A percentile compares a stretch with the other conserved stretches of the same genome.
phyloP scores from a whole-genome alignment of 1,140 invertebrate species.

The Pectinophora gossypiella region DNA sequence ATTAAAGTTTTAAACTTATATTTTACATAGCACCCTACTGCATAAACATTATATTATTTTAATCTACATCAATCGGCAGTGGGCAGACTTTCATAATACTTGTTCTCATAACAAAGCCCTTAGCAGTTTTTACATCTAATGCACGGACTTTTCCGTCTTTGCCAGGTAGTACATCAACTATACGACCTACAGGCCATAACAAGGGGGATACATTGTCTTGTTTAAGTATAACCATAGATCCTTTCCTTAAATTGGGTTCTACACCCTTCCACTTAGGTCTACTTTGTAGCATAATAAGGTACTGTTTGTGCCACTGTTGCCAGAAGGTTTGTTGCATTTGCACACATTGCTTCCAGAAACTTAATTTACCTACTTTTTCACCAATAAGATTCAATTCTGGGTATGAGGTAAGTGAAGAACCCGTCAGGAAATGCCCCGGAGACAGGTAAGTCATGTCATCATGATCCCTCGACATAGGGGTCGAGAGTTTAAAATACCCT shows the following conservation, averaged over 20 bases:
- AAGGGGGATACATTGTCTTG: neutral
- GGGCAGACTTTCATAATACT: too few relatives aligned
- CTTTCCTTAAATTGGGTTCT: neutral
- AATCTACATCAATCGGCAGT: too few relatives aligned
- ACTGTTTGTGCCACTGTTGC: slow-evolving; percentile 29
- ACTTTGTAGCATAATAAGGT: slow-evolving; percentile 25
- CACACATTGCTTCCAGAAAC: too few relatives aligned
- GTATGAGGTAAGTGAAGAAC: neutral
- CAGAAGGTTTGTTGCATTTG: slow-evolving; percentile 34
- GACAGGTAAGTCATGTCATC: neutral
- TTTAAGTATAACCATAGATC: neutral
- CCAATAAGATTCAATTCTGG: slow-evolving; percentile 7
- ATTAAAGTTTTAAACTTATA: too few relatives aligned
- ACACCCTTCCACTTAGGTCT: slow-evolving; percentile 19
- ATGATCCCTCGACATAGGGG: slow-evolving; percentile 11
- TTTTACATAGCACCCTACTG: too few relatives aligned
- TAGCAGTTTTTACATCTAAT: neutral
- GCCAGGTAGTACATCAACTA: neutral
- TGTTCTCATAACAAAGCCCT: neutral
- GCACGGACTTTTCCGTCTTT: neutral
- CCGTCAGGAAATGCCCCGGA: neutral
- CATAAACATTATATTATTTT: too few relatives aligned
- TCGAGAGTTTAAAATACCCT: neutral
- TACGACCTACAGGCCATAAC: neutral
- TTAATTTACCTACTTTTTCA: too few relatives aligned